Percentiles rank a stretch among this genome's conserved stretches.
Conservation (phyloP, 2,888 invertebrate species). For the Netelia melanura region DNA sequence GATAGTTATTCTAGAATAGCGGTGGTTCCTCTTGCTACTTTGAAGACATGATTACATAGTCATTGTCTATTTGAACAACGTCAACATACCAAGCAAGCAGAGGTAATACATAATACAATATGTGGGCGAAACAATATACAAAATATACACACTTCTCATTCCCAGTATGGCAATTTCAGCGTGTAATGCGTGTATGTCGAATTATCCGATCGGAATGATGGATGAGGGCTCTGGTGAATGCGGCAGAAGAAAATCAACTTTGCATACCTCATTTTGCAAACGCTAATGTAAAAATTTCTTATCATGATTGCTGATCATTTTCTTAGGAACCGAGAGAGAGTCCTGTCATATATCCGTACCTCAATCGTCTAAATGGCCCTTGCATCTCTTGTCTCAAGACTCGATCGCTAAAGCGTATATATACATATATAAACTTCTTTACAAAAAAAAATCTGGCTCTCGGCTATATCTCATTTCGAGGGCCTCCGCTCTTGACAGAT, state of each 20-base stretch:
- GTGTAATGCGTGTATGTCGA: background rate
- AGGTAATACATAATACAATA: background rate
- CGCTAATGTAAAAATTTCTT: background rate
- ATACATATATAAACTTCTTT: background rate
- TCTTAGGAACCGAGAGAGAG: background rate
- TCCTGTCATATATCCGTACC: background rate
- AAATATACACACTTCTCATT: background rate
- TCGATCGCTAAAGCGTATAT: background rate
- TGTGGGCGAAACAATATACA: background rate
- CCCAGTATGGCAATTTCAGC: background rate
- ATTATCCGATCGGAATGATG: background rate
- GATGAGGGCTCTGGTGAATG: background rate
- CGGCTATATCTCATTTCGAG: conserved; percentile 2
- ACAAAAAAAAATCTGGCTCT: background rate
- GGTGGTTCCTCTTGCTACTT: conserved; percentile 11
- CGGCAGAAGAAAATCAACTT: background rate
- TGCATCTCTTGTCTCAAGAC: background rate
- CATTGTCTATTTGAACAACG: background rate
- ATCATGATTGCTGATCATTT: background rate
- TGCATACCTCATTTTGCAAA: background rate
- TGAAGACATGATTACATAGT: conserved; percentile 24
- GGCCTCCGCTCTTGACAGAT: background rate
- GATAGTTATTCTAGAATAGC: conserved; percentile 21
- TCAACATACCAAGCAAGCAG: background rate
- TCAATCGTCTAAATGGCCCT: background rate